Evolutionary conservation across 2,888 invertebrate species (phyloP).

Genomic region (Gortyna flavago): DNA sequence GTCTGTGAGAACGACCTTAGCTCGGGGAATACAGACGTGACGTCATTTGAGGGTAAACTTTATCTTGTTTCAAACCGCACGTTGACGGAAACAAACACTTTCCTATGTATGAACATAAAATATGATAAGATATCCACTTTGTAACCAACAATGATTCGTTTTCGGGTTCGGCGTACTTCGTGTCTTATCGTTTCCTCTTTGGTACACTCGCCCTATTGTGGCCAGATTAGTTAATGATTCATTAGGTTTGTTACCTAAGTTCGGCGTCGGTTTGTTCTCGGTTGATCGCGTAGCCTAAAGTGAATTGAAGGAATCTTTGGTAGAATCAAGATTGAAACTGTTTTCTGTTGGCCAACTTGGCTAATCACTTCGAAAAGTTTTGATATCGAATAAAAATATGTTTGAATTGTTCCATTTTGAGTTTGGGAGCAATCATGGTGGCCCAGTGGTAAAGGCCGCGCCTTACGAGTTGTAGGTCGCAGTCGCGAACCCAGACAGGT

Average conservation of each 20-base stretch:
- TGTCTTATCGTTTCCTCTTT: slow-evolving; percentile 85
- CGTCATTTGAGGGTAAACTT: slow-evolving; percentile 51
- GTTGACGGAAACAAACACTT: slow-evolving; percentile 62
- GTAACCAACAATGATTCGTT: slow-evolving; percentile 80
- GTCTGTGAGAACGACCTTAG: slow-evolving; percentile 25
- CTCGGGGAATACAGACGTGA: slow-evolving; percentile 26
- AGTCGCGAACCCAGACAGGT: not conserved
- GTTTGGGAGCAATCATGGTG: not conserved
- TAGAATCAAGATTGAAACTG: slow-evolving; percentile 28
- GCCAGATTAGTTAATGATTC: slow-evolving; percentile 84
- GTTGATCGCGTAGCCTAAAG: slow-evolving; percentile 46
- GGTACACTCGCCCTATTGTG: slow-evolving; percentile 80
- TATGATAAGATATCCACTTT: slow-evolving; percentile 79
- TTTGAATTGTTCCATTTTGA: not conserved
- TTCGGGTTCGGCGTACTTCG: slow-evolving; percentile 78
- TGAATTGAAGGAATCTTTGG: slow-evolving; percentile 46
- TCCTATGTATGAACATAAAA: slow-evolving; percentile 66
- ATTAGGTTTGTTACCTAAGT: slow-evolving; percentile 72
- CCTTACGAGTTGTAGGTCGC: not conserved
- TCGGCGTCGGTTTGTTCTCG: slow-evolving; percentile 33
- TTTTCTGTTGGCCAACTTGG: slow-evolving; percentile 25
- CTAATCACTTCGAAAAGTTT: slow-evolving; percentile 39
- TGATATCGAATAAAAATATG: slow-evolving; percentile 25
- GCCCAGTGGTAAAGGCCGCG: no score
- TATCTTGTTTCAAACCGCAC: slow-evolving; percentile 50